phyloP scores from a whole-genome alignment of 23 tunicate genomes.

The Ciona savignyi region DNA sequence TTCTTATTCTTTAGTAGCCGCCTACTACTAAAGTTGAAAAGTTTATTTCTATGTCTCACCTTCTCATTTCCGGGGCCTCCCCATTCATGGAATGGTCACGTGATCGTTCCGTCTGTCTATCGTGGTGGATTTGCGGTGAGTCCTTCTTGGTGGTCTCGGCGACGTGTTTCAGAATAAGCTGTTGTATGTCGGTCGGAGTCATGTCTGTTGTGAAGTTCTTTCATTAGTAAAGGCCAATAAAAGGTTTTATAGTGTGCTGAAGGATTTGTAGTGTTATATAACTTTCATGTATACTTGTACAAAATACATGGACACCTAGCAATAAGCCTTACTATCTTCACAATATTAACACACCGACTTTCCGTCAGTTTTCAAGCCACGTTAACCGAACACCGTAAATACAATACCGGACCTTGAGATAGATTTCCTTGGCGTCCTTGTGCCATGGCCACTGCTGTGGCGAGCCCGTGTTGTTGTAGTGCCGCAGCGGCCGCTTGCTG shows the following conservation, averaged over 20 bases:
- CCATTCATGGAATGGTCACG: not conserved
- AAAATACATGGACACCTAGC: too few relatives aligned
- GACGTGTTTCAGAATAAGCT: conserved; percentile 34
- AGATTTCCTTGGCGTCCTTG: conserved; percentile 17
- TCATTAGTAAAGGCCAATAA: too few relatives aligned
- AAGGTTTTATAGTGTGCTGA: too few relatives aligned
- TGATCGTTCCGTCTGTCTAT: not conserved
- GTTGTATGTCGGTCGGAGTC: conserved; percentile 27
- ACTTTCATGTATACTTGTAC: too few relatives aligned
- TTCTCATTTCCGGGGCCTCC: not conserved
- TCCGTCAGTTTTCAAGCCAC: too few relatives aligned
- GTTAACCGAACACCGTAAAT: too few relatives aligned
- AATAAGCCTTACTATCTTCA: too few relatives aligned
- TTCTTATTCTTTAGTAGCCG: too few relatives aligned
- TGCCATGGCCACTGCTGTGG: conserved; percentile 83
- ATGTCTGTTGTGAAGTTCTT: conserved; percentile 25
- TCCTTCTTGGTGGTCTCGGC: conserved; percentile 23
- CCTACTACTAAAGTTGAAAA: too few relatives aligned
- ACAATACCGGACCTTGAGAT: not conserved
- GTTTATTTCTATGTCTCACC: too few relatives aligned
- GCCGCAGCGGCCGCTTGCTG: conserved; percentile 68
- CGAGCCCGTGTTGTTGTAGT: conserved; percentile 61
- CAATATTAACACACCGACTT: too few relatives aligned
- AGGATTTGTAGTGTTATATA: too few relatives aligned
- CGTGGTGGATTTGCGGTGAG: not conserved